Base-by-base conservation (phyloP, 2,888 invertebrate genomes). In the Yponomeuta evonymella region DNA sequence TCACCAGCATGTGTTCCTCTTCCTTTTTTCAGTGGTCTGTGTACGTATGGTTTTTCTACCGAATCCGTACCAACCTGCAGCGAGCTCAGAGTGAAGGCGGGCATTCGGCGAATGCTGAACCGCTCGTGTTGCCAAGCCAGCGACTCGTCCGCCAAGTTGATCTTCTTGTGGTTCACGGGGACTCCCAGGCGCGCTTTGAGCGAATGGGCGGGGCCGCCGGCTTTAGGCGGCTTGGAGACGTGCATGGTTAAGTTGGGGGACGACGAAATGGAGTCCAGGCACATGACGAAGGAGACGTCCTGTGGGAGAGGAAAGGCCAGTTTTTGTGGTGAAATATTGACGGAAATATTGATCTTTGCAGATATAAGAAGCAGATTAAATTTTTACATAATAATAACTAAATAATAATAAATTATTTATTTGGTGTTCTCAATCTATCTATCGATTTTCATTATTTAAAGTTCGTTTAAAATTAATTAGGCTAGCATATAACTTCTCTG, bases 81-180 rank as follows among this genome's bases (percentile, higher is more conserved):
- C 1, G 96, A 94, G 1, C 98, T 98, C 5, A 99, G 79, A 0
- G 99, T 99, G 81, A 98, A 97, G 0, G 98, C 98, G 0, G 98
- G 96, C 79, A 98, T 94, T 74, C 98, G 93, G 75, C 97, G 94
- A 77, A 99, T 97, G 84, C 98, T 98, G 89, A 97, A 99, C 75
- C 98, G 93, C 87, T 99, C 99, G 81, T 99, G 99, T 81, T 99
- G 98, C 99, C 99, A 99, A 0, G 98, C 97, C 48, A 98, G 87
- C 71, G 95, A 93, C 76, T 97, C 97, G 70, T 98, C 98, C 0
- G 98, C 98, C 71, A 99, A 90, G 92, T 98, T 98, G 77, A 99
- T 99, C 93, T 99, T 99, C 90, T 99, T 99, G 81, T 99, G 98
- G 12, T 12, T 58, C 97, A 81, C 97, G 11, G 48, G 51, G 29